Percentiles rank a stretch among this genome's conserved stretches.
phyloP scores from a whole-genome alignment of 2,113 vertebrate species.

The Trematomus loennbergii region DNA sequence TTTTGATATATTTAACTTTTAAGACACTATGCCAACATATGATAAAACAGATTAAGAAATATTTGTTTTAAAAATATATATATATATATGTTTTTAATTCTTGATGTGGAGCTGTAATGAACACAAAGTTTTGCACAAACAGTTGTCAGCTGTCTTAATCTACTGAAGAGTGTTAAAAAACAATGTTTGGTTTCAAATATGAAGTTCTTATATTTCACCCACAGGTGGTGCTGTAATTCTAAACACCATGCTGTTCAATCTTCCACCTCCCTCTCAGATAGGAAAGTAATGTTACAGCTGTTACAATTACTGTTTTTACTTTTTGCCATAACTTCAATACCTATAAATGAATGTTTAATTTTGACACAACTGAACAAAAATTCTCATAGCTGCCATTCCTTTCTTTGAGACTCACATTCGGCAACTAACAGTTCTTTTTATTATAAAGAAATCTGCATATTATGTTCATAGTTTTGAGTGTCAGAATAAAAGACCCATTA shows the following conservation, averaged over 20 bases:
- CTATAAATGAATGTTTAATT: background rate
- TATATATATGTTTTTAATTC: background rate
- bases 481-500: background rate
- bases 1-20: background rate
- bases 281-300: background rate
- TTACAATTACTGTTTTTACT: background rate
- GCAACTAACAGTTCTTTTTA: background rate
- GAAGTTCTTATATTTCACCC: slow-evolving; percentile 39
- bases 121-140: background rate
- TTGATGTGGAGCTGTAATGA: background rate
- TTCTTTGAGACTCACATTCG: background rate
- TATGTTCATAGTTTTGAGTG: background rate
- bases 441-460: background rate
- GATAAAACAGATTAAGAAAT: background rate
- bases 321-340: background rate
- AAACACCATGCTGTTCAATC: background rate
- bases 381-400: background rate
- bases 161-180: background rate
- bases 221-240: slow-evolving; percentile 51
- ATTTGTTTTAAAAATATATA: background rate
- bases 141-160: background rate
- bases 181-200: slow-evolving; percentile 1
- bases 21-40: background rate
- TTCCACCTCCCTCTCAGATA: background rate
- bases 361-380: background rate